phyloP scores from a whole-genome alignment of 2,888 invertebrate genomes.

The Drosophila putrida region DNA sequence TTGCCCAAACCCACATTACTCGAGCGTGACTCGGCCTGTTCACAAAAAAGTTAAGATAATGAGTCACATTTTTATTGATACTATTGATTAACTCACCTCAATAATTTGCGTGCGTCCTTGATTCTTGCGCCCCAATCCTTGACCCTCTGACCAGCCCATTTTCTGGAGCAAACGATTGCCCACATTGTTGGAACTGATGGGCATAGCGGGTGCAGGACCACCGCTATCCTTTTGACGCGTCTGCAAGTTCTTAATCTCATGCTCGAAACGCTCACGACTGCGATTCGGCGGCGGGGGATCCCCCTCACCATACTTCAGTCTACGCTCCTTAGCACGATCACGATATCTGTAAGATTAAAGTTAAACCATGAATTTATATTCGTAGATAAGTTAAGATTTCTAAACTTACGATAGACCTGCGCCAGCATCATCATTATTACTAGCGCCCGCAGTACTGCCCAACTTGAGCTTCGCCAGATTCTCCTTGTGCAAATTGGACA shows the following conservation, averaged over 20 bases:
- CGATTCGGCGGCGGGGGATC: conserved; percentile 90
- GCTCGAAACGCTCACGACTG: conserved; percentile 90
- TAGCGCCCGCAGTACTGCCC: conserved; percentile 22
- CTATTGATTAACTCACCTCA: conserved; percentile 87
- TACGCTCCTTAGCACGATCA: conserved; percentile 97
- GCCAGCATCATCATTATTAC: conserved; percentile 32
- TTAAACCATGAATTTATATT: neutral
- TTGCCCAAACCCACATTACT: conserved; percentile 95
- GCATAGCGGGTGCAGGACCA: conserved; percentile 81
- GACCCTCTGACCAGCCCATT: conserved; percentile 99
- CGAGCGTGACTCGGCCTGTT: conserved; percentile 86
- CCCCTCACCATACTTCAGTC: conserved; percentile 96
- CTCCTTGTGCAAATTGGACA: conserved; percentile 97
- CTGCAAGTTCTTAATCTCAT: conserved; percentile 86
- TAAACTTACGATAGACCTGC: conserved; percentile 62
- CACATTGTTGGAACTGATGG: conserved; percentile 94
- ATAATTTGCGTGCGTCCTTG: conserved; percentile 97
- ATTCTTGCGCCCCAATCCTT: conserved; percentile 96
- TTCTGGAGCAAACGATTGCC: conserved; percentile 98
- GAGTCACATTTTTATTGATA: neutral
- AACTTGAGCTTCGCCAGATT: conserved; percentile 87
- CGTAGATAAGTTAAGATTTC: neutral
- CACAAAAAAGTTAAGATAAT: neutral
- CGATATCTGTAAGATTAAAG: conserved; percentile 88
- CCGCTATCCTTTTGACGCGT: conserved; percentile 77